These are phyloP conservation scores for Cheilinus undulatus DNA, from an alignment of 2,113 vertebrate genomes.

Conservation along the genomic window DNA sequence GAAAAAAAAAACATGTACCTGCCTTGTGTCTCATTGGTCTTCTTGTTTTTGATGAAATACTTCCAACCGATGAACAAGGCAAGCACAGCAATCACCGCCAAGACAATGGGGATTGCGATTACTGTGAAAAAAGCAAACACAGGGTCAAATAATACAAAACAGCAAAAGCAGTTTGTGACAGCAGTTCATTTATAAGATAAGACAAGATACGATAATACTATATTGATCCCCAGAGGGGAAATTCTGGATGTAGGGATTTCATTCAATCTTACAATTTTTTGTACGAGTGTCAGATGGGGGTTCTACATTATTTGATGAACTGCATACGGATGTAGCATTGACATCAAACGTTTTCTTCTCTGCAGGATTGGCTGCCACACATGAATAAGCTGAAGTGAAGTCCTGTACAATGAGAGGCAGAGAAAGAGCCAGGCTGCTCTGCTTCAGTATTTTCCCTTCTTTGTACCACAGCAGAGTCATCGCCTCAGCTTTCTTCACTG, in stretches of 20 bases:
- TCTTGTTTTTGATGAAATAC: not conserved
- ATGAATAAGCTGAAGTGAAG: conserved; percentile 10
- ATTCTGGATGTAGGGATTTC: fast-evolving
- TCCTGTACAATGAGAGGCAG: conserved; percentile 12
- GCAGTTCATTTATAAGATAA: too few relatives aligned
- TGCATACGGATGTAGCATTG: not conserved
- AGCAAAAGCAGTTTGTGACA: too few relatives aligned
- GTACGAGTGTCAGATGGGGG: not conserved
- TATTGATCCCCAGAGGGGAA: too few relatives aligned
- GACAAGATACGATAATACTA: too few relatives aligned
- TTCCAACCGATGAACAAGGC: fast-evolving
- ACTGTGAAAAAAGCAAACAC: not conserved
- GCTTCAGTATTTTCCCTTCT: conserved; percentile 17
- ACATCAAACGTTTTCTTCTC: not conserved
- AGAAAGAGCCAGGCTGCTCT: conserved; percentile 20
- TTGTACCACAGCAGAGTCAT: conserved; percentile 38
- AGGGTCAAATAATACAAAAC: not conserved
- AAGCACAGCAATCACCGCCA: fast-evolving
- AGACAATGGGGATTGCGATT: fast-evolving
- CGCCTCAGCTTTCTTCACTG: conserved; percentile 14
- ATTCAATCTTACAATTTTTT: conserved; percentile 6
- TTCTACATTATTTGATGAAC: too few relatives aligned
- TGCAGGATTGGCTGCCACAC: conserved; percentile 35
- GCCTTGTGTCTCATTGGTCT: conserved; percentile 1
- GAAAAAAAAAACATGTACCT: conserved; percentile 3